Evolutionary conservation across 2,797 vertebrate genomes (phyloP), one percentile per base, ranked within the genome.

Genomic region (Pipistrellus pygmaeus): DNA sequence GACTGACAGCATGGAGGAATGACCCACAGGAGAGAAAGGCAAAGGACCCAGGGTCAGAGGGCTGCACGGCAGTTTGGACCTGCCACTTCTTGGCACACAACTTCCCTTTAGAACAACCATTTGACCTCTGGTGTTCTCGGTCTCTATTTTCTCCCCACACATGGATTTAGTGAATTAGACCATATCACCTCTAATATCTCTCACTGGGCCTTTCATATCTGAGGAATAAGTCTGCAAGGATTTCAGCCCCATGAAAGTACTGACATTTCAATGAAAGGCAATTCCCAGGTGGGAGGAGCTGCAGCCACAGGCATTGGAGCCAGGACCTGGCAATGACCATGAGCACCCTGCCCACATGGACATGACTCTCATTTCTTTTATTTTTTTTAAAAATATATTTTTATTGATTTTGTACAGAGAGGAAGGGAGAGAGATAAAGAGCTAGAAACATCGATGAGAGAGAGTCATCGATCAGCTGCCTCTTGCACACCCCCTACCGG

Each of bases 361-460:
- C 21, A 75, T 71, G 73, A n/a, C n/a, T 73, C 15, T 89, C 38
- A 10, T 66, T 91, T 87, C 23, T 87, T 93, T 85, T 44, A n/a
- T 66, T 91, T 87, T 18, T 87, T 93, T 85, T 44, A n/a, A n/a
- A 71, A n/a, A n/a, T n/a, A n/a, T n/a, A n/a, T n/a, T n/a, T n/a
- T n/a, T n/a, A n/a, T n/a, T n/a, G n/a, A n/a, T n/a, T n/a, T n/a
- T n/a, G n/a, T n/a, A n/a, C n/a, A n/a, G n/a, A n/a, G n/a, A n/a
- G n/a, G n/a, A n/a, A n/a, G n/a, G n/a, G n/a, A n/a, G n/a, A n/a
- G n/a, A n/a, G n/a, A n/a, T n/a, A n/a, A n/a, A n/a, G n/a, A n/a
- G n/a, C n/a, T n/a, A n/a, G n/a, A n/a, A n/a, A n/a, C n/a, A n/a
- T n/a, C n/a, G n/a, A n/a, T n/a, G n/a, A n/a, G n/a, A n/a, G n/a